Evolutionary conservation across 2,797 vertebrate species (phyloP).

Genomic region (Alouatta caraya): DNA sequence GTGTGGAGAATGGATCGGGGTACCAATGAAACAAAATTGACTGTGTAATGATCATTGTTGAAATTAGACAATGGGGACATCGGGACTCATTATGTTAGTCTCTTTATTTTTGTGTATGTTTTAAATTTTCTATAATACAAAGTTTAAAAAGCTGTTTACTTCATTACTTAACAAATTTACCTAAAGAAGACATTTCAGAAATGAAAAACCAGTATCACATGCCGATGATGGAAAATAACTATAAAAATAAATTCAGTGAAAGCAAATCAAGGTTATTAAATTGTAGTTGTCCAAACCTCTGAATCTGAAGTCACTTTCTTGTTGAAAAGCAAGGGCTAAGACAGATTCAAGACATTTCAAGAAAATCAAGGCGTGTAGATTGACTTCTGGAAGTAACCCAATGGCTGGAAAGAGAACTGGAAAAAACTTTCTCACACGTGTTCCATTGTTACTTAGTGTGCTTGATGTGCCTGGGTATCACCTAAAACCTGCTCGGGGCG

Average conservation of each 20-base stretch:
- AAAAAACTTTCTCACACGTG: background rate
- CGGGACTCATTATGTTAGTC: background rate
- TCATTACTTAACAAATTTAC: background rate
- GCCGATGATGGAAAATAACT: background rate
- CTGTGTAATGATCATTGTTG: background rate
- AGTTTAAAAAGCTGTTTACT: background rate
- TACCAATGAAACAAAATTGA: background rate
- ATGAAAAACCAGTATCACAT: background rate
- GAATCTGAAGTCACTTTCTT: background rate
- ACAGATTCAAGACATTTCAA: constrained; percentile 3
- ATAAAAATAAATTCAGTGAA: background rate
- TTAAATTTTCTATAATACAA: background rate
- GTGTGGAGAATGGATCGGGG: background rate
- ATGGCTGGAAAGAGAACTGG: background rate
- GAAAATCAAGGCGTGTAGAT: background rate
- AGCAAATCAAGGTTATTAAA: background rate
- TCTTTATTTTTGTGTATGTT: background rate
- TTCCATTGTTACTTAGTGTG: background rate
- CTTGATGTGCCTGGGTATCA: background rate
- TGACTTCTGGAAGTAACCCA: background rate
- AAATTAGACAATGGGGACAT: background rate
- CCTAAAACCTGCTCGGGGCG: background rate
- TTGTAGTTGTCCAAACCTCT: background rate
- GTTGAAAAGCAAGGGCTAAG: background rate
- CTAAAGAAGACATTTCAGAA: background rate